Evolutionary conservation across 2,113 vertebrate genomes (phyloP).

Genomic region (Acrocephalus kingi): DNA sequence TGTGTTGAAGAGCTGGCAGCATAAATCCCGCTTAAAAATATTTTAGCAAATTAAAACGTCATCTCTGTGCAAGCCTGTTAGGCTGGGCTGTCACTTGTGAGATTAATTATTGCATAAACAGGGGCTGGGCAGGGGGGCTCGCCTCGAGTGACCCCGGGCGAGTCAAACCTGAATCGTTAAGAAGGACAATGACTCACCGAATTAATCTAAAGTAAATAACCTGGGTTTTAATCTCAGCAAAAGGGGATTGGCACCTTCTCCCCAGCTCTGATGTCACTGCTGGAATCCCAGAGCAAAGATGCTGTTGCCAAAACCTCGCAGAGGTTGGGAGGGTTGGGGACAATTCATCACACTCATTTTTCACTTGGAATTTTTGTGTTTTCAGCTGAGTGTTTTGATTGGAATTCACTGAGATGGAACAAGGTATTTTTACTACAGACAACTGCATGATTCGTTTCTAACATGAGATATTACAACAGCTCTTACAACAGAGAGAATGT

Average conservation of each 20-base stretch:
- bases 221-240: not conserved
- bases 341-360: accelerated
- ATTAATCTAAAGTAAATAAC: not conserved
- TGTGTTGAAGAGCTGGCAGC: not conserved
- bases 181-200: not conserved
- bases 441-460: not conserved
- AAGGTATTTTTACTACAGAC: not conserved
- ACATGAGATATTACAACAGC: not conserved
- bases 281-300: not conserved
- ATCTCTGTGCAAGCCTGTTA: not conserved
- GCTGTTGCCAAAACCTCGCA: not conserved
- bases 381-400: not conserved
- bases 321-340: not conserved
- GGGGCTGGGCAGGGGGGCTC: not conserved
- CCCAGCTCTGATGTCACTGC: not conserved
- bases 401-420: not conserved
- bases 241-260: not conserved
- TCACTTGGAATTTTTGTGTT: not conserved
- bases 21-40: not conserved
- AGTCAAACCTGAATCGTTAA: not conserved
- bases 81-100: not conserved
- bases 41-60: slow-evolving; percentile 33
- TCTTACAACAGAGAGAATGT: not conserved
- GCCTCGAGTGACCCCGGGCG: not conserved
- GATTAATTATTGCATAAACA: not conserved